Evolutionary conservation across 1,140 invertebrate species (phyloP).

Genomic region (Drosophila rhopaloa): DNA sequence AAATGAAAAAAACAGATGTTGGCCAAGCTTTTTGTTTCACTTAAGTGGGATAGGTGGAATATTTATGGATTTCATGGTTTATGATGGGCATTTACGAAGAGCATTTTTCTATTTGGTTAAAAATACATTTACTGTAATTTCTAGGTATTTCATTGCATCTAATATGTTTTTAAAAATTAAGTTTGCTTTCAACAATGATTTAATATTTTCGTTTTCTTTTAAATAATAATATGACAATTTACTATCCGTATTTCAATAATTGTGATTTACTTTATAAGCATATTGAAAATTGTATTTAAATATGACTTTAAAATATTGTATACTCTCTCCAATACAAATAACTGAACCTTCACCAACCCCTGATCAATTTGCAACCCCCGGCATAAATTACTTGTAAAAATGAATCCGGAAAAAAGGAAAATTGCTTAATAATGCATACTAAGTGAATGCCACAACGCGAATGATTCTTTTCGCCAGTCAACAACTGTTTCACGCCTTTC

Average conservation of each 20-base stretch:
- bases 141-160: too few species aligned
- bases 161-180: too few species aligned
- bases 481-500: conserved; percentile 33
- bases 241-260: too few species aligned
- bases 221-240: too few species aligned
- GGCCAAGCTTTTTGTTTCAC: conserved; percentile 40
- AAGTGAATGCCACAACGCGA: conserved; percentile 34
- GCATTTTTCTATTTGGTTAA: neutral
- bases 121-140: too few species aligned
- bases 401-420: conserved; percentile 8
- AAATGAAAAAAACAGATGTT: conserved; percentile 57
- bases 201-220: too few species aligned
- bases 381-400: conserved; percentile 8
- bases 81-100: conserved; percentile 9
- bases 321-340: neutral
- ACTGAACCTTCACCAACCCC: neutral
- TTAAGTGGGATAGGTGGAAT: conserved; percentile 32
- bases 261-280: too few species aligned
- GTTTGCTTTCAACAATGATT: too few species aligned
- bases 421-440: conserved; percentile 57
- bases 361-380: neutral
- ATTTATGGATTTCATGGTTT: conserved; percentile 32
- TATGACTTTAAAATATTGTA: too few species aligned
- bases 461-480: conserved; percentile 19
- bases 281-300: too few species aligned